Percentiles rank a stretch among this genome's conserved stretches.
These are phyloP conservation scores for Anhinga anhinga DNA, from an alignment of 2,113 vertebrate genomes.

Conservation along the genomic window DNA sequence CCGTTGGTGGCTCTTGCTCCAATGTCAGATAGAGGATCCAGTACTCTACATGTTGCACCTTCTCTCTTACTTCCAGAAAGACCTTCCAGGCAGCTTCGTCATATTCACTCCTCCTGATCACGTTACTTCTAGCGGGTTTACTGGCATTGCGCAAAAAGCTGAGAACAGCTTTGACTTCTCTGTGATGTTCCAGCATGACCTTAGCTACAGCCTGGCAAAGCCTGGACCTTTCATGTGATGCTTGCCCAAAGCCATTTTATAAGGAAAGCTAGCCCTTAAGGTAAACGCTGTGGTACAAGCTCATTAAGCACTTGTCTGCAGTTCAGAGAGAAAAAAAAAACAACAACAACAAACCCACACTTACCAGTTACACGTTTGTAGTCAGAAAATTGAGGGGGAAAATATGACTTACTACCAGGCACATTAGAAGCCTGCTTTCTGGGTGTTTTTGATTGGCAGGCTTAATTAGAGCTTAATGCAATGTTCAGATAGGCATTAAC, in stretches of 20 bases:
- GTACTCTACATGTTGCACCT: background rate
- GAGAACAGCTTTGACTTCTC: background rate
- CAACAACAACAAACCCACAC: background rate
- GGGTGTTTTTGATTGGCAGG: constrained; percentile 43
- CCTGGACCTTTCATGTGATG: background rate
- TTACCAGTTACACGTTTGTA: background rate
- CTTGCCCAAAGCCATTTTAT: background rate
- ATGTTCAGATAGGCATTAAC: constrained; percentile 50
- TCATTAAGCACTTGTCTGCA: constrained; percentile 31
- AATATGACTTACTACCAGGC: constrained; percentile 26
- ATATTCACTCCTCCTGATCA: background rate
- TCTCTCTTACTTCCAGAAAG: background rate
- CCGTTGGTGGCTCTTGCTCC: background rate
- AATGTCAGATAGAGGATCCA: background rate
- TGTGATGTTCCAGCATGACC: background rate
- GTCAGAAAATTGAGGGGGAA: constrained; percentile 24
- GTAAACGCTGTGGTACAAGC: background rate
- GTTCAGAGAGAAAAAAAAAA: constrained; percentile 27
- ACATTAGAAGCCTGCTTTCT: background rate
- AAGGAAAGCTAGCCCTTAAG: background rate
- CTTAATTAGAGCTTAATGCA: constrained; percentile 68
- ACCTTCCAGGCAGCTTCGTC: background rate
- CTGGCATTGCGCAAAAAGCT: background rate
- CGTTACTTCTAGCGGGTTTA: rapidly evolving
- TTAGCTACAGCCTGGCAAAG: background rate